These are phyloP conservation scores for Drosophila pegasa DNA, from an alignment of 2,888 invertebrate species.

Conservation along the genomic window DNA sequence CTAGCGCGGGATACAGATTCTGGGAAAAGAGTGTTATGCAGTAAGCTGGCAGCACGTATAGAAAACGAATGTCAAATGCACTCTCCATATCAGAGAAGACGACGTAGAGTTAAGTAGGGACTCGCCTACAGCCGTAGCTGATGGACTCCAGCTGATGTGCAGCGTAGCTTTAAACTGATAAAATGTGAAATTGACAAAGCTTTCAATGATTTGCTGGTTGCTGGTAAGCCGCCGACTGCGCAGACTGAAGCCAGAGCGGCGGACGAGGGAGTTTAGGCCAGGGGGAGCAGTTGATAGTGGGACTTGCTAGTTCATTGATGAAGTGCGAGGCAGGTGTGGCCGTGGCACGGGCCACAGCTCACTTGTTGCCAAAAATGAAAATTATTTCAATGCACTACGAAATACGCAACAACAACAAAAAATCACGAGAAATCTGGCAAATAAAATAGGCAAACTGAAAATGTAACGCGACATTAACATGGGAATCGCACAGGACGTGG, in stretches of 20 bases:
- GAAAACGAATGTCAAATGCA: not conserved
- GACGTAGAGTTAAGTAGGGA: too few species aligned
- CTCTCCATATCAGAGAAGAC: not conserved
- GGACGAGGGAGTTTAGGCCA: not conserved
- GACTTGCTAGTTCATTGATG: constrained; percentile 30
- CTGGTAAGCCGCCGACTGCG: constrained; percentile 42
- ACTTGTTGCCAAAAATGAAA: constrained; percentile 67
- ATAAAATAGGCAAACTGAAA: constrained; percentile 17
- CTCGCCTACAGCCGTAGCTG: constrained; percentile 4
- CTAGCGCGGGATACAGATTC: not conserved
- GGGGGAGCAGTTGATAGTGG: not conserved
- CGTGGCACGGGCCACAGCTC: not conserved
- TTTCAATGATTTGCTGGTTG: constrained; percentile 57
- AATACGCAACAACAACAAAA: constrained; percentile 9
- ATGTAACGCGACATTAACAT: constrained; percentile 47
- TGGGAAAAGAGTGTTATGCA: not conserved
- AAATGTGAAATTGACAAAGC: constrained; percentile 64
- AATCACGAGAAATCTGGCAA: constrained; percentile 3
- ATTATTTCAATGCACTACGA: constrained; percentile 53
- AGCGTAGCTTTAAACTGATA: constrained; percentile 37
- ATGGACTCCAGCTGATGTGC: not conserved
- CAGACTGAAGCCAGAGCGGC: not conserved
- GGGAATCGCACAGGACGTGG: constrained; percentile 6
- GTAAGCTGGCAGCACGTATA: not conserved
- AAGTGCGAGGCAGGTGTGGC: constrained; percentile 13